phyloP scores from a whole-genome alignment of 37 sponge, comb jelly and placozoan species.

The Crambe crambe region DNA sequence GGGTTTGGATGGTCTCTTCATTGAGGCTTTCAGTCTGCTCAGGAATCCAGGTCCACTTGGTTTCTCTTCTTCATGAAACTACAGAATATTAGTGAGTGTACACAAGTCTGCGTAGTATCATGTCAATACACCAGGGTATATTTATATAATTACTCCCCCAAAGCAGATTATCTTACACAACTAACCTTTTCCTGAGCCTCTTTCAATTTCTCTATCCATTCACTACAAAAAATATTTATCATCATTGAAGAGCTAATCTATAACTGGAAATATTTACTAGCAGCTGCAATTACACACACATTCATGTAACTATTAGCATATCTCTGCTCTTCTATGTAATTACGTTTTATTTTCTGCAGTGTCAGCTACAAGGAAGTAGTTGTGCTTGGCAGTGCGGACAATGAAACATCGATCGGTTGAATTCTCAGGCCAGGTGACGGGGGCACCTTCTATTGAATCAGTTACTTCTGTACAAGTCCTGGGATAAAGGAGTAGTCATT shows the following conservation, averaged over 20 bases:
- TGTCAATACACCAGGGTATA: neutral
- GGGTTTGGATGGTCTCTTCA: neutral
- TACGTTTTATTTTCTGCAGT: constrained; percentile 45
- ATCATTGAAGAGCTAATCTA: neutral
- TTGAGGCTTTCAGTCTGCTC: constrained; percentile 4
- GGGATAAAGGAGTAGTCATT: neutral
- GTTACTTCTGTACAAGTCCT: constrained; percentile 41
- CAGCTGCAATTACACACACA: neutral
- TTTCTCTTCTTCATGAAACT: neutral
- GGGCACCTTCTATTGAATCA: constrained; percentile 14
- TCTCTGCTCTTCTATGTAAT: neutral
- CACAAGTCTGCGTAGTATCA: no score
- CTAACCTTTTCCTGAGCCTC: constrained; percentile 39
- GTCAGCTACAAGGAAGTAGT: constrained; percentile 54
- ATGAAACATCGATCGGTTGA: constrained; percentile 43
- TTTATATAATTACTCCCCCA: no score
- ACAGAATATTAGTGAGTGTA: no score
- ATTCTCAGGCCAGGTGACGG: constrained; percentile 46
- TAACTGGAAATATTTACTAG: neutral
- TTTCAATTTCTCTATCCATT: constrained; percentile 51
- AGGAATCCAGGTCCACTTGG: neutral
- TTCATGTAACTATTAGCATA: neutral
- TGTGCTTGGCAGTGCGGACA: constrained; percentile 17
- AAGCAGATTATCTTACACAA: constrained; percentile 9
- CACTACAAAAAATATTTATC: constrained; percentile 16